phyloP scores from a whole-genome alignment of 2,888 invertebrate genomes.

The Mimumesa dahlbomi region DNA sequence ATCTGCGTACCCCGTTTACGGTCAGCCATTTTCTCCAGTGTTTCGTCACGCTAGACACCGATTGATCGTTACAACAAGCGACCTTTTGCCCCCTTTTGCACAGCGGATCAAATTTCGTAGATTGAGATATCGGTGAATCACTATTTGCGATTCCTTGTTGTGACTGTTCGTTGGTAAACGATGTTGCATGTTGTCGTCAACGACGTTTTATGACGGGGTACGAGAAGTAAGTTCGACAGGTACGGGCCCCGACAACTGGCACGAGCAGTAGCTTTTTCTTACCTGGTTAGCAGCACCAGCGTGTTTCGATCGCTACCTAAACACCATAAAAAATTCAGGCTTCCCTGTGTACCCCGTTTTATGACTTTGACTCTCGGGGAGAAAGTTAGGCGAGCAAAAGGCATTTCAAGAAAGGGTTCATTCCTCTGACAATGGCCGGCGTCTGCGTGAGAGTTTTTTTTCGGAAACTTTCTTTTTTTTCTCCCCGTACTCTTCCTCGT shows the following conservation, averaged over 20 bases:
- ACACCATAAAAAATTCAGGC: constrained; percentile 75
- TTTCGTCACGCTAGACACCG: background rate
- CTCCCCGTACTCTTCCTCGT: constrained; percentile 34
- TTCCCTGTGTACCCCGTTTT: constrained; percentile 66
- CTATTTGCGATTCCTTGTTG: no score
- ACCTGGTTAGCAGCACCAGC: constrained; percentile 40
- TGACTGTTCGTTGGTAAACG: no score
- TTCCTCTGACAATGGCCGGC: constrained; percentile 48
- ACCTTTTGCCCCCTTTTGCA: no score
- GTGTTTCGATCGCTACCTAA: constrained; percentile 67
- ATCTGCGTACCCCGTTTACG: constrained; percentile 22
- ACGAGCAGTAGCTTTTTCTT: constrained; percentile 28
- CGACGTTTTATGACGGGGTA: background rate
- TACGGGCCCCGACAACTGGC: constrained; percentile 18
- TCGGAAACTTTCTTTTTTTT: constrained; percentile 72
- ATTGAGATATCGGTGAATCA: no score
- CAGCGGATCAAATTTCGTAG: no score
- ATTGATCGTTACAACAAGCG: no score
- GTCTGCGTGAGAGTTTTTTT: constrained; percentile 57
- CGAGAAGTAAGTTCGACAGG: constrained; percentile 9
- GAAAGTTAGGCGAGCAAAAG: constrained; percentile 67
- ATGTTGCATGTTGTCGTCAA: no score
- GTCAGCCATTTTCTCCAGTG: background rate
- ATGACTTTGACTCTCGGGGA: constrained; percentile 68
- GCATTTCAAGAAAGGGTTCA: constrained; percentile 72